Evolutionary conservation across 1,140 invertebrate species (phyloP).

Genomic region (Cotesia typhae): DNA sequence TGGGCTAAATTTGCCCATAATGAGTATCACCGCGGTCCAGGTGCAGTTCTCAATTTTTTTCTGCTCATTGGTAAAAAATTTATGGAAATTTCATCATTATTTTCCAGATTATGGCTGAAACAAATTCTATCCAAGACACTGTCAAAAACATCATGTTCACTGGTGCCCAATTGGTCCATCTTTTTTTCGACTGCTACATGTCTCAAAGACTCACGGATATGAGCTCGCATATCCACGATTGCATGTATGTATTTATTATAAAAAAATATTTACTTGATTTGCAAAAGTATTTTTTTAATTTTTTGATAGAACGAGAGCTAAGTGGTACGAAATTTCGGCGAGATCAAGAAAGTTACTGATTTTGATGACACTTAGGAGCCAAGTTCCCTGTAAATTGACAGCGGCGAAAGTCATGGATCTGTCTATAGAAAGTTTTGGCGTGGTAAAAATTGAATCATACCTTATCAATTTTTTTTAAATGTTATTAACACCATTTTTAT

Average conservation of each 20-base stretch:
- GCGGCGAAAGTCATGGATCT: conserved; percentile 31
- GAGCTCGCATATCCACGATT: background rate
- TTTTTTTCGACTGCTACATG: conserved; percentile 18
- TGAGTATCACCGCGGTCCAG: background rate
- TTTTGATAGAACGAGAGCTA: conserved; percentile 24
- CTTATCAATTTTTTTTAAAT: background rate
- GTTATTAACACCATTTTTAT: background rate
- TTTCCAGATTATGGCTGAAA: background rate
- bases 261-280: too few relatives aligned
- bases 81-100: background rate
- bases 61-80: too few relatives aligned
- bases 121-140: background rate
- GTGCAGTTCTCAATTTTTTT: background rate
- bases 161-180: background rate
- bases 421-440: conserved; percentile 33
- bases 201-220: conserved; percentile 7
- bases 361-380: conserved; percentile 36
- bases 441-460: conserved; percentile 30
- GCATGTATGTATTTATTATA: background rate
- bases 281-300: too few relatives aligned
- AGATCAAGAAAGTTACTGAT: conserved; percentile 36
- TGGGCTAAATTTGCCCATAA: background rate
- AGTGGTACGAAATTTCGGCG: conserved; percentile 34
- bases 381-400: conserved; percentile 30
- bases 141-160: conserved; percentile 5